Evolutionary conservation across 2,888 invertebrate species (phyloP), one percentile per base, ranked within the genome.

Genomic region (Dyspetes luteomarginatus): DNA sequence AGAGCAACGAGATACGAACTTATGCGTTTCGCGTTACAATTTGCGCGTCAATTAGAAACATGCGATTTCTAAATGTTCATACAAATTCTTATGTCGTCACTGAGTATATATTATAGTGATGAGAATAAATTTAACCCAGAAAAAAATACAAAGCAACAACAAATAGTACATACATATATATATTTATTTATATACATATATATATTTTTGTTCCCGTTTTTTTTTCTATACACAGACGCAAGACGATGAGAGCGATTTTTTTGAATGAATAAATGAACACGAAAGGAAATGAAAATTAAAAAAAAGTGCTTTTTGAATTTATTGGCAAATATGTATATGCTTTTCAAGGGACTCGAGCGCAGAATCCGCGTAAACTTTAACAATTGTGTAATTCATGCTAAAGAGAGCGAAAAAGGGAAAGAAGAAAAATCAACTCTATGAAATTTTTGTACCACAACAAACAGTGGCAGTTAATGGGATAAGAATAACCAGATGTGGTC

Each of bases 391-490:
- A 68, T 81, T 81, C 45, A 64, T 45, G 36, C 68, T 69, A 12
- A 12, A 56, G 56, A 64, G 28, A 28, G 41, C 3, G 36, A 41
- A 41, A 28, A 30, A 58, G 5, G 12, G 36, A 36, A 36, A 2
- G 17, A 62, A 24, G 41, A 19, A 60, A 71, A 28, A 52, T 48
- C 26, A 65, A 62, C 55, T 64, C 30, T 62, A 55, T 45, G 41
- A 19, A 50, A 78, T 68, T 67, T 67, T 52, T 22, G 28, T 45
- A 74, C 48, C 71, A 67, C 78, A 58, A 75, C n/a, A 26, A 15
- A 30, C 48, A 56, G 69, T 71, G 72, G 73, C 81, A 78, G 73
- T 82, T 76, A 68, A 83, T 82, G 76, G 65, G 69, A 75, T 75
- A 62, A 73, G 65, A 62, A 75, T 55, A 64, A 43, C 28, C 43